Percentiles rank a stretch among this genome's conserved stretches.
Conservation (phyloP, 92 coral and sea anemone species). For the Zoanthus solanderi region DNA sequence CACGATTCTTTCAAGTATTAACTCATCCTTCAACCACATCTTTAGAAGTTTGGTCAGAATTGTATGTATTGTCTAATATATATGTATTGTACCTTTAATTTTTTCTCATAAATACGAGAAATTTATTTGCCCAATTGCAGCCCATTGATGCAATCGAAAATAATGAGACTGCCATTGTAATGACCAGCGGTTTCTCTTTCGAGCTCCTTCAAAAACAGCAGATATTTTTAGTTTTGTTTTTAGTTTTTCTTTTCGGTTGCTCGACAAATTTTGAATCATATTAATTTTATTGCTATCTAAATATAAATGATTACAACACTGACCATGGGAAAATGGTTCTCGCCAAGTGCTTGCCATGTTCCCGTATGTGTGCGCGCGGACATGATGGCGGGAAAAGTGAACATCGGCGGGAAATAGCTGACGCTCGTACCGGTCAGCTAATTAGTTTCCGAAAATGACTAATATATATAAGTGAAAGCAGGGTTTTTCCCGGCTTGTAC, state of each 20-base stretch:
- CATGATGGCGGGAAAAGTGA: conserved; percentile 46
- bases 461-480: not conserved
- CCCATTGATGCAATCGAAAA: no score
- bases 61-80: no score
- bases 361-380: conserved; percentile 18
- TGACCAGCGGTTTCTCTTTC: no score
- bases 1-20: conserved; percentile 8
- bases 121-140: no score
- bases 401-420: conserved; percentile 29
- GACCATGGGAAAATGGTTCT: not conserved
- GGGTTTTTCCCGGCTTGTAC: not conserved
- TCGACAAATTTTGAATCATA: no score
- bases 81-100: no score
- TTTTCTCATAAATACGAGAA: no score
- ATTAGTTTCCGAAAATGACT: not conserved
- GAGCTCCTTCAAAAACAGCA: no score
- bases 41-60: no score
- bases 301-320: not conserved
- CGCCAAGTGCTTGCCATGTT: not conserved
- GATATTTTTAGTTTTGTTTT: no score
- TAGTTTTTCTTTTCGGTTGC: not conserved
- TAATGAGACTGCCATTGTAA: no score
- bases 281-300: not conserved
- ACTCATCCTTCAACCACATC: conserved; percentile 13
- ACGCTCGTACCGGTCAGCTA: conserved; percentile 2